A percentile compares a stretch with the other conserved stretches of the same genome.
phyloP scores from a whole-genome alignment of 37 sponge, comb jelly and placozoan genomes.

The Beroe forskalii region DNA sequence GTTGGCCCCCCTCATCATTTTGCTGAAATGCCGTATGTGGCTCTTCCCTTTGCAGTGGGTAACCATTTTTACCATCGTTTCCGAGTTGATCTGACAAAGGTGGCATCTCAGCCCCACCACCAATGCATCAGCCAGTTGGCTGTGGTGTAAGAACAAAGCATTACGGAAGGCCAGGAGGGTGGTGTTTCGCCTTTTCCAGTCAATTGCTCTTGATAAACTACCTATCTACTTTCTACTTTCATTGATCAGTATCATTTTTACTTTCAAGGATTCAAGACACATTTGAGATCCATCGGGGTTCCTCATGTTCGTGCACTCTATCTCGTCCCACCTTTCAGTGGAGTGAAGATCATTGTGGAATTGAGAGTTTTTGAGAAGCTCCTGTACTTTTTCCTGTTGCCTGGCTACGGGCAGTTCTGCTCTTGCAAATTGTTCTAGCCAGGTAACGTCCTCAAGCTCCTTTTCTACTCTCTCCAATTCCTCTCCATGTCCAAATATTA shows the following conservation, averaged over 20 bases:
- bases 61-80: neutral
- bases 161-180: neutral
- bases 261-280: no score
- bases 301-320: neutral
- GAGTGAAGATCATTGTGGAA: no score
- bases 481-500: no score
- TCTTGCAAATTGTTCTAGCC: no score
- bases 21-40: neutral
- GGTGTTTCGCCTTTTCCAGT: neutral
- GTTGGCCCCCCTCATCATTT: neutral
- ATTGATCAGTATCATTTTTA: no score
- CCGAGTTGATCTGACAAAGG: neutral
- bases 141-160: neutral
- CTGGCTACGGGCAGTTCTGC: no score
- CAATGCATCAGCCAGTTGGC: neutral
- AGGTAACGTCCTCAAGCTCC: no score
- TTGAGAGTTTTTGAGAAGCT: no score
- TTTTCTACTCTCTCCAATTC: no score
- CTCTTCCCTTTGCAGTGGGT: neutral
- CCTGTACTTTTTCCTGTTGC: no score
- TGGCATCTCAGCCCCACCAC: neutral
- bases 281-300: neutral
- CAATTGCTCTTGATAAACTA: no score
- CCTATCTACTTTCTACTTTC: no score
- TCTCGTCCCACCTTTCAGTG: neutral